These are phyloP conservation scores for Capreolus pygargus DNA, from an alignment of 2,113 vertebrate genomes.

Conservation along the genomic window DNA sequence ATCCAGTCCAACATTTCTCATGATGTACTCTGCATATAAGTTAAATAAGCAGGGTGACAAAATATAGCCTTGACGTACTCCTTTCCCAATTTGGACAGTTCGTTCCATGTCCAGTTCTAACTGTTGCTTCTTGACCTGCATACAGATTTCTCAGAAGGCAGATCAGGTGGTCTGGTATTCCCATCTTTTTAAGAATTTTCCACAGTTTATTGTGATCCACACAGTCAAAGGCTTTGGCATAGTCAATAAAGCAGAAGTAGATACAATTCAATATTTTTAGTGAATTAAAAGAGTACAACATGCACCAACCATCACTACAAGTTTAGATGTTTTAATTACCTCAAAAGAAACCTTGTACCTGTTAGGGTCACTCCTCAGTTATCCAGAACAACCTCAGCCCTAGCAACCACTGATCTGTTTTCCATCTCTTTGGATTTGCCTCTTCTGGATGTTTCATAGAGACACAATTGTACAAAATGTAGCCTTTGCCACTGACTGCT, in stretches of 20 bases:
- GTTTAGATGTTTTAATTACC: background rate
- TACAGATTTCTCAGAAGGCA: background rate
- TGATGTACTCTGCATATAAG: background rate
- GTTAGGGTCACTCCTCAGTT: background rate
- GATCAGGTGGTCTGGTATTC: background rate
- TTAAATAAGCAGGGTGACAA: background rate
- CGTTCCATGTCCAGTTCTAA: background rate
- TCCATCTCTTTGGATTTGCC: background rate
- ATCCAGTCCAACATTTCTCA: background rate
- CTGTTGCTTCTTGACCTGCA: background rate
- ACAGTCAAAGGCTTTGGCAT: background rate
- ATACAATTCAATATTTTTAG: background rate
- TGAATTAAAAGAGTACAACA: background rate
- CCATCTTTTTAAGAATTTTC: background rate
- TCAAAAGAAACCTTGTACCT: background rate
- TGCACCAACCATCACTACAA: background rate
- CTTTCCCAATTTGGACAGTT: background rate
- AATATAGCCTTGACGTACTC: background rate
- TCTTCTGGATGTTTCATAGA: background rate
- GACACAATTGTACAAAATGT: background rate
- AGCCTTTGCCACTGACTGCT: background rate
- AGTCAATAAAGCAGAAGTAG: background rate
- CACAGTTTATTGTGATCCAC: background rate
- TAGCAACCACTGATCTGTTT: background rate
- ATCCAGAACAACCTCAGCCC: background rate